These are phyloP conservation scores for Mesorhabditis spiculigera DNA, from an alignment of 2,888 invertebrate species.

Conservation along the genomic window DNA sequence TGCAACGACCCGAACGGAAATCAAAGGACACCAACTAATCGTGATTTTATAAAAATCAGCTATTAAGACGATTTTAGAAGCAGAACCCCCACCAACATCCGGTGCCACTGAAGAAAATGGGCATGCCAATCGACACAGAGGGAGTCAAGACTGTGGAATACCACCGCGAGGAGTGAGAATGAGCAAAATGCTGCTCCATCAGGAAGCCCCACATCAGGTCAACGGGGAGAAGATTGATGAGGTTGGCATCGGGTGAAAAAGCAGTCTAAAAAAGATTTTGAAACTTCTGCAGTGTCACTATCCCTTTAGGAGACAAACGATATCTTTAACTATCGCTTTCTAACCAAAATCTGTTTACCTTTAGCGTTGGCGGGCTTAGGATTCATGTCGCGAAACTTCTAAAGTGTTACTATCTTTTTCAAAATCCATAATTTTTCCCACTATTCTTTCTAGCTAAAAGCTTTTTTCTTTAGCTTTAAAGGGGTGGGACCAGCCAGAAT, in stretches of 20 bases:
- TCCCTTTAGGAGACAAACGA: too few relatives aligned
- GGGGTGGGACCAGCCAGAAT: too few relatives aligned
- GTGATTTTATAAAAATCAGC: not conserved
- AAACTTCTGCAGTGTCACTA: not conserved
- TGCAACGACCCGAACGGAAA: not conserved
- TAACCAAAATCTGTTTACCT: too few relatives aligned
- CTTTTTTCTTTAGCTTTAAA: too few relatives aligned
- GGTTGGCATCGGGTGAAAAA: constrained; percentile 22
- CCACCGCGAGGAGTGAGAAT: not conserved
- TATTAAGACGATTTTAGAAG: not conserved
- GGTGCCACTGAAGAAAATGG: not conserved
- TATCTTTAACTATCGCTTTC: too few relatives aligned
- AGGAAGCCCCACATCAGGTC: constrained; percentile 34
- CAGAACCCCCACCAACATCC: constrained; percentile 7
- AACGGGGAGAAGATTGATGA: constrained; percentile 56
- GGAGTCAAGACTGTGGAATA: not conserved
- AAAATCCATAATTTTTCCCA: too few relatives aligned
- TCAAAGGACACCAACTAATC: not conserved
- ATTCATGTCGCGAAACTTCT: too few relatives aligned
- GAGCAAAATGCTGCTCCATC: constrained; percentile 24
- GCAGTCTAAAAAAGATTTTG: not conserved
- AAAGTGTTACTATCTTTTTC: too few relatives aligned
- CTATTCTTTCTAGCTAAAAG: too few relatives aligned
- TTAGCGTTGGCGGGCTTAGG: too few relatives aligned
- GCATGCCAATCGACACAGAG: not conserved